phyloP scores from a whole-genome alignment of 2,797 vertebrate genomes.

The Merluccius polli region DNA sequence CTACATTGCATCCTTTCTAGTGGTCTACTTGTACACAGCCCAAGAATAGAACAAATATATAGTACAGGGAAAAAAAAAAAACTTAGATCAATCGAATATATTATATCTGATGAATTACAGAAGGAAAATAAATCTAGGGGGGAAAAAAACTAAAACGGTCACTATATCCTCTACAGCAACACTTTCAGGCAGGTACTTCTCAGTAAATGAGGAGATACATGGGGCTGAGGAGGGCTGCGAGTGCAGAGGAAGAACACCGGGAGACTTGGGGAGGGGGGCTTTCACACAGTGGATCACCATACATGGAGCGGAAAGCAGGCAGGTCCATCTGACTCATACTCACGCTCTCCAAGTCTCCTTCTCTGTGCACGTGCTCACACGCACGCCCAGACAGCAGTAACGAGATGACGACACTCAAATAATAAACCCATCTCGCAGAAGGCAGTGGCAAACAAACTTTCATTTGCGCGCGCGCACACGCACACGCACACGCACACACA shows the following conservation, averaged over 20 bases:
- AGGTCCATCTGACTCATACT: slow-evolving; percentile 68
- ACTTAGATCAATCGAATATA: background rate
- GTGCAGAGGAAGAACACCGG: slow-evolving; percentile 15
- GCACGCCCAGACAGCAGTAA: background rate
- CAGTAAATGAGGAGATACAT: slow-evolving; percentile 9
- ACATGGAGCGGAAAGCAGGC: slow-evolving; percentile 76
- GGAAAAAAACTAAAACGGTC: background rate
- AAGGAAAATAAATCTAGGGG: background rate
- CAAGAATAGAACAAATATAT: background rate
- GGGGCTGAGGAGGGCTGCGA: slow-evolving; percentile 26
- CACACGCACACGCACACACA: background rate
- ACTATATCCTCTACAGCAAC: background rate
- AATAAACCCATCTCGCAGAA: slow-evolving; percentile 1
- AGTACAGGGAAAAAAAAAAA: background rate
- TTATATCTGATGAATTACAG: background rate
- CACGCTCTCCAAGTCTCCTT: slow-evolving; percentile 21
- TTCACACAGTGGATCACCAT: slow-evolving; percentile 65
- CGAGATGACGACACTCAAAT: background rate
- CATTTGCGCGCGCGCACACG: background rate
- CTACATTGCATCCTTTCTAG: background rate
- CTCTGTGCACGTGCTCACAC: slow-evolving; percentile 6
- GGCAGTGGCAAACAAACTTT: background rate
- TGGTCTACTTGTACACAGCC: background rate
- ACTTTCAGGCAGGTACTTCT: background rate
- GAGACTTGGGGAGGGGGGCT: slow-evolving; percentile 28